phyloP scores from a whole-genome alignment of 2,113 vertebrate species.

The Penelope pileata region DNA sequence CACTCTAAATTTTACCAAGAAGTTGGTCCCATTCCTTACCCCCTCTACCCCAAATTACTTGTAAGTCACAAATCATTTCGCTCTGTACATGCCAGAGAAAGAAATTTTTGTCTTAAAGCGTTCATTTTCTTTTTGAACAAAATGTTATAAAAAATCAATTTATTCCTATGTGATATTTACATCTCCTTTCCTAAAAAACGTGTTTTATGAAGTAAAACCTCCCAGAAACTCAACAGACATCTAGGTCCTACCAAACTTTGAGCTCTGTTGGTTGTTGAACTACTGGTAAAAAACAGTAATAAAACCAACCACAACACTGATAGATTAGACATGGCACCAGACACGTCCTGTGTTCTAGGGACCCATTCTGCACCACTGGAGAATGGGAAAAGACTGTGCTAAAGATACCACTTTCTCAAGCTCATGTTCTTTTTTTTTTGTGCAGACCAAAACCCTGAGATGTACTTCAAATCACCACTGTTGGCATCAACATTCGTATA shows the following conservation, averaged over 20 bases:
- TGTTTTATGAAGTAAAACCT: not conserved
- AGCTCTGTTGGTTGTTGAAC: not conserved
- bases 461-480: not conserved
- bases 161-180: not conserved
- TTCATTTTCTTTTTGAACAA: not conserved
- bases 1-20: not conserved
- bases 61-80: slow-evolving; percentile 15
- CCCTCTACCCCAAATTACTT: not conserved
- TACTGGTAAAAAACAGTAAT: not conserved
- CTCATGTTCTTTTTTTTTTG: not conserved
- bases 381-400: not conserved
- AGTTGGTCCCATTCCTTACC: not conserved
- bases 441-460: not conserved
- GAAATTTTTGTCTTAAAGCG: not conserved
- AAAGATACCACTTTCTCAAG: not conserved
- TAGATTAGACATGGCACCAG: no score
- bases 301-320: fast-evolving
- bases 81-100: not conserved
- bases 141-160: not conserved
- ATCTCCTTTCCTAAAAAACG: not conserved
- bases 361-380: not conserved
- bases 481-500: not conserved
- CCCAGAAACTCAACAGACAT: not conserved
- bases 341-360: not conserved
- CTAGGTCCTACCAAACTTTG: no score